A percentile compares a stretch with the other conserved stretches of the same genome.
phyloP scores from a whole-genome alignment of 2,113 vertebrate species.

The Periophthalmus modestus region DNA sequence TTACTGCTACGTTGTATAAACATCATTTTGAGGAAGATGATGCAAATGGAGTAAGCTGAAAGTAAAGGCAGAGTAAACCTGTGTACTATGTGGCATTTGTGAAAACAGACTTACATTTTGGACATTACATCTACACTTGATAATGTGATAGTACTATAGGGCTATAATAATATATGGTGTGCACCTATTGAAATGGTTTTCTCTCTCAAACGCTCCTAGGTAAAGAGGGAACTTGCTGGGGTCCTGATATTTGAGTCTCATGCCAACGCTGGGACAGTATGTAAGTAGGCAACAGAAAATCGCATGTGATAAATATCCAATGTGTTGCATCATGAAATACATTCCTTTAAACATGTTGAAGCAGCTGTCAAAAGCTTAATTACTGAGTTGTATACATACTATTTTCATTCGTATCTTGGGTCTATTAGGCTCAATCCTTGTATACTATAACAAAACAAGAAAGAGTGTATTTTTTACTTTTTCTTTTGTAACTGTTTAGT shows the following conservation, averaged over 20 bases:
- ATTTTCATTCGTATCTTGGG: not conserved
- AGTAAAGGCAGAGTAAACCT: not conserved
- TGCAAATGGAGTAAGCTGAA: not conserved
- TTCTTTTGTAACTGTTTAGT: slow-evolving; percentile 78
- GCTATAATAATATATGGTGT: not conserved
- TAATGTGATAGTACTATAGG: not conserved
- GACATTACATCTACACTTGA: not conserved
- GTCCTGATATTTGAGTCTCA: slow-evolving; percentile 97
- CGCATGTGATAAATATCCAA: too few species aligned
- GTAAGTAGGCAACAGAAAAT: slow-evolving; percentile 79
- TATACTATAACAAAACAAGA: not conserved
- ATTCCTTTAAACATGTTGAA: not conserved
- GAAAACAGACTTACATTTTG: not conserved
- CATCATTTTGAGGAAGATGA: not conserved
- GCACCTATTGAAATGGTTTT: slow-evolving; percentile 20
- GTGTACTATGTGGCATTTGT: not conserved
- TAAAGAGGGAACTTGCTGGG: slow-evolving; percentile 91
- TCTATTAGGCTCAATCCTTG: not conserved
- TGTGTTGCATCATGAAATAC: too few species aligned
- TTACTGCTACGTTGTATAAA: not conserved
- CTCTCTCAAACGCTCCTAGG: slow-evolving; percentile 74
- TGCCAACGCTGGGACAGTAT: slow-evolving; percentile 92
- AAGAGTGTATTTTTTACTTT: not conserved
- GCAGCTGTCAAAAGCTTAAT: not conserved
- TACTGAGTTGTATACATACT: too few species aligned